phyloP scores from a whole-genome alignment of 2,113 vertebrate species.

The Elephantulus edwardii region DNA sequence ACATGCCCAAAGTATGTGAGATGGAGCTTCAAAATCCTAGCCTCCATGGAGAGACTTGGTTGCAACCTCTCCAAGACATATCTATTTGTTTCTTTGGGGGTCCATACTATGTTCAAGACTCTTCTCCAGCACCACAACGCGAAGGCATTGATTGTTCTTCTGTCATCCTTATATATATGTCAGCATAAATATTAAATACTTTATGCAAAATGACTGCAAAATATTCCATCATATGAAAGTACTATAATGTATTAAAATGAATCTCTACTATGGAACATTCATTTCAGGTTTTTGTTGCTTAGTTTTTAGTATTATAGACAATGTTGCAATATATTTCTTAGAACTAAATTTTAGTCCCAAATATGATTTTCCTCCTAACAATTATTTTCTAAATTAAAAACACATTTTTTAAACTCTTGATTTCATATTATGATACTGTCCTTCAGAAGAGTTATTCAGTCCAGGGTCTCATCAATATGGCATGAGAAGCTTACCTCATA shows the following conservation, averaged over 20 bases:
- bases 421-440: background rate
- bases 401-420: background rate
- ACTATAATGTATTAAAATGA: no score
- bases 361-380: background rate
- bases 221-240: background rate
- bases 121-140: no score
- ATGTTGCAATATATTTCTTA: background rate
- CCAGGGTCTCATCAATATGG: background rate
- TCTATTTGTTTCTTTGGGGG: no score
- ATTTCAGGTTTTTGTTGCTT: background rate
- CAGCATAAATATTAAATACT: background rate
- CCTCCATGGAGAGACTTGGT: no score
- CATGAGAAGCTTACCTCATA: no score
- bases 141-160: no score
- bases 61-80: no score
- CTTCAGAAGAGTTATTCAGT: background rate
- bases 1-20: no score
- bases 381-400: background rate
- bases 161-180: no score
- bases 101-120: no score
- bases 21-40: no score
- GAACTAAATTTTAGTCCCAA: background rate
- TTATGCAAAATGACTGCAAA: background rate
- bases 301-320: background rate
- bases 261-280: no score